Percentiles rank a stretch among this genome's conserved stretches.
Conservation (phyloP, 2,113 vertebrate genomes). For the Formicarius rufipectus region DNA sequence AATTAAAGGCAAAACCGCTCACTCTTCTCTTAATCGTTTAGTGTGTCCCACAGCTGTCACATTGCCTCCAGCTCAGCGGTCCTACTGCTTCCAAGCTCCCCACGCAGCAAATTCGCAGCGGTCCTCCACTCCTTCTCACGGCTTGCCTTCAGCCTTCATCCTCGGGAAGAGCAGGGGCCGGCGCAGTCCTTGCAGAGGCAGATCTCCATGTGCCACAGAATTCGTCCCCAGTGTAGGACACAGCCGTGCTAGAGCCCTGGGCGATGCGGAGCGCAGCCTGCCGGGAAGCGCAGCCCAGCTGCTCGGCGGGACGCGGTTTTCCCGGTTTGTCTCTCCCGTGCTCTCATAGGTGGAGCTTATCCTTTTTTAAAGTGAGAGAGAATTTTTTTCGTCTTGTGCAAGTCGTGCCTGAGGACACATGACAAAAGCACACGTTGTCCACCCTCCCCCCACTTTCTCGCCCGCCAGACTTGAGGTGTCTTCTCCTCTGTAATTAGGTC, state of each 20-base stretch:
- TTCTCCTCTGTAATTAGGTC: slow-evolving; percentile 47
- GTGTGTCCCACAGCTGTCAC: neutral
- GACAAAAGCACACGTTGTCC: neutral
- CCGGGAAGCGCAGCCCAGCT: neutral
- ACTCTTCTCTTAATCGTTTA: neutral
- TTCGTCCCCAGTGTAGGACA: neutral
- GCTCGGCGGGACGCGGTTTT: neutral
- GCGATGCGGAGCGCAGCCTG: neutral
- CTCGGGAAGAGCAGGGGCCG: neutral
- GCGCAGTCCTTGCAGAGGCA: neutral
- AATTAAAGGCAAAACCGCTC: neutral
- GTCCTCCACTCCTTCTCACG: accelerated
- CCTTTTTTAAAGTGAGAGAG: neutral
- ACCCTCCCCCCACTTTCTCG: neutral
- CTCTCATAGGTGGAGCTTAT: neutral
- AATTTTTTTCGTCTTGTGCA: neutral
- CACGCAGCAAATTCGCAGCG: accelerated
- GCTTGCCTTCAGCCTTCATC: neutral
- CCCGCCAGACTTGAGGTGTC: neutral
- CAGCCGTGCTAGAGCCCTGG: neutral
- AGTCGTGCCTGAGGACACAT: neutral
- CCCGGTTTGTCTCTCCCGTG: accelerated
- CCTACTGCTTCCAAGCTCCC: neutral
- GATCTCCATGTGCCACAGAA: accelerated
- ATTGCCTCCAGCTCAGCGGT: neutral